Conservation (phyloP, 2,888 invertebrate genomes). For the Drosophila limbata region DNA sequence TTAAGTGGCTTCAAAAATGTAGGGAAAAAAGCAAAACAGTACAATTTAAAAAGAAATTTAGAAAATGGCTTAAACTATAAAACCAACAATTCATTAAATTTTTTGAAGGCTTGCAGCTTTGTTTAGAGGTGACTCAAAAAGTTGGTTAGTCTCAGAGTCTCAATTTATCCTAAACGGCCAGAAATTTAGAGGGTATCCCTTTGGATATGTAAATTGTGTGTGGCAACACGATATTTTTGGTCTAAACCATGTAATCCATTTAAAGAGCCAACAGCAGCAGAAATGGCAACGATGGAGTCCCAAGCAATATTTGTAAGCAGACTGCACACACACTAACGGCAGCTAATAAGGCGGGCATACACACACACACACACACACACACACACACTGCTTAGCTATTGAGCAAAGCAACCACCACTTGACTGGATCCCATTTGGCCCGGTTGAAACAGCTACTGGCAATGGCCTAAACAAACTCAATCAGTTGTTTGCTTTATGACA, state of each 20-base stretch:
- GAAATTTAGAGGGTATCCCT: too few relatives aligned
- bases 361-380: background rate
- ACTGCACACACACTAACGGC: slow-evolving; percentile 18
- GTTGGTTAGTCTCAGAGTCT: too few relatives aligned
- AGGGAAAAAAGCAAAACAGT: too few relatives aligned
- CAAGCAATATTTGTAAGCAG: slow-evolving; percentile 34
- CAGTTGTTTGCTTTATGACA: slow-evolving; percentile 68
- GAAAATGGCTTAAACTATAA: too few relatives aligned
- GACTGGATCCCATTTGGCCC: slow-evolving; percentile 8
- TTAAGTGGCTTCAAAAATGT: too few relatives aligned
- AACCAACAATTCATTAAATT: too few relatives aligned
- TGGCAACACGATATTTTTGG: slow-evolving; percentile 23
- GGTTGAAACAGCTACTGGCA: slow-evolving; percentile 40
- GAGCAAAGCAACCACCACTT: slow-evolving; percentile 1
- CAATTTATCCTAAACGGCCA: too few relatives aligned
- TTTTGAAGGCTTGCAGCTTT: too few relatives aligned
- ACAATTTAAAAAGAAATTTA: too few relatives aligned
- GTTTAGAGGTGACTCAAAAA: too few relatives aligned
- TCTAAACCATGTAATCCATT: slow-evolving; percentile 48
- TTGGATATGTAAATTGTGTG: slow-evolving; percentile 16
- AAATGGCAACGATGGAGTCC: slow-evolving; percentile 13
- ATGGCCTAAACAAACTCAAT: slow-evolving; percentile 70
- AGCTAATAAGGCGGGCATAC: slow-evolving; percentile 40
- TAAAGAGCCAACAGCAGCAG: slow-evolving; percentile 28
- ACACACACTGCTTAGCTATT: background rate